Percentiles rank a stretch among this genome's conserved stretches.
phyloP scores from a whole-genome alignment of 2,113 vertebrate species.

The Seriola quinqueradiata region DNA sequence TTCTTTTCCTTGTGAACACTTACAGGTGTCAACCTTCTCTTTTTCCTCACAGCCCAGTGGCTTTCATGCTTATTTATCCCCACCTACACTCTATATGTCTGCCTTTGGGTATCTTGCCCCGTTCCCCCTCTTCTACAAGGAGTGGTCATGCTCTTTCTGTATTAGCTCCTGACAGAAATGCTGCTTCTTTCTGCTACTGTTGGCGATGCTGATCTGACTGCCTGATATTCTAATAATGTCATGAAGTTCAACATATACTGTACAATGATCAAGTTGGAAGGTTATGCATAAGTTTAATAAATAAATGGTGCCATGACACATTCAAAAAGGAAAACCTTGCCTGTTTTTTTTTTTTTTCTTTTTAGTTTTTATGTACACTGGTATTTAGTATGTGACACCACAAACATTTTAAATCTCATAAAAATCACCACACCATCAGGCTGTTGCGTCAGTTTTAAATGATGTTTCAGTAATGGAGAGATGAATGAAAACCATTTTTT shows the following conservation, averaged over 20 bases:
- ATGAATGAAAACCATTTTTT: constrained; percentile 22
- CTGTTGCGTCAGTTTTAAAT: background rate
- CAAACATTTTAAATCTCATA: background rate
- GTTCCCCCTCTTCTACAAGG: constrained; percentile 35
- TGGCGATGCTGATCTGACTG: constrained; percentile 65
- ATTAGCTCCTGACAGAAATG: constrained; percentile 64
- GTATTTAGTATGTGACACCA: background rate
- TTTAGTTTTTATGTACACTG: background rate
- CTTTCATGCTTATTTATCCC: constrained; percentile 64
- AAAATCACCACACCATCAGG: background rate
- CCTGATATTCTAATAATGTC: constrained; percentile 79
- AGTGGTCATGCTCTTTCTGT: constrained; percentile 60
- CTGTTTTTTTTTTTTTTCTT: constrained; percentile 2
- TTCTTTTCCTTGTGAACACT: constrained; percentile 58
- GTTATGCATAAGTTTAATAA: constrained; percentile 83
- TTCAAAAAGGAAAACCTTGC: constrained; percentile 50
- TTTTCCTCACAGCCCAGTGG: constrained; percentile 48
- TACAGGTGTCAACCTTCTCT: constrained; percentile 58
- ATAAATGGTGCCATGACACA: constrained; percentile 81
- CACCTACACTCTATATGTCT: constrained; percentile 63
- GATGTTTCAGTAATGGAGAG: constrained; percentile 29
- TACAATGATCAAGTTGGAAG: constrained; percentile 80
- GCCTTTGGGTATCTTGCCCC: constrained; percentile 47
- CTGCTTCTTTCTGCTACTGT: constrained; percentile 70
- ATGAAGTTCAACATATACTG: constrained; percentile 81